Conservation (phyloP, 2,888 invertebrate species). For the Thera britannica region DNA sequence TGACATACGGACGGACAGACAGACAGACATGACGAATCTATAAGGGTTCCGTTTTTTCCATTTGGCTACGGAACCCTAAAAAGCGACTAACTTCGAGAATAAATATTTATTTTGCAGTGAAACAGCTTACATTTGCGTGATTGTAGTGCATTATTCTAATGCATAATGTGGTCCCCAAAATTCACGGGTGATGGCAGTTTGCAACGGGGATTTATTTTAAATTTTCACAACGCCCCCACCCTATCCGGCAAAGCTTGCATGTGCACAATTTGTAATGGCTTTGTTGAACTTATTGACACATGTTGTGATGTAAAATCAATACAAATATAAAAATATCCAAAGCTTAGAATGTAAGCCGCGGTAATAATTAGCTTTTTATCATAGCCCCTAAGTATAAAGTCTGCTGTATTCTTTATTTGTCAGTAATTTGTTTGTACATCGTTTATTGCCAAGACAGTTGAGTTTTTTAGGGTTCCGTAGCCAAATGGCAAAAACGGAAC, state of each 20-base stretch:
- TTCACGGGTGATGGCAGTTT: constrained; percentile 48
- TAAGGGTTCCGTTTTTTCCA: too few relatives aligned
- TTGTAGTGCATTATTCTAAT: constrained; percentile 22
- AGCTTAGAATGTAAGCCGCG: too few relatives aligned
- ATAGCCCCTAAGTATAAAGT: too few relatives aligned
- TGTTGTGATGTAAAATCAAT: constrained; percentile 29
- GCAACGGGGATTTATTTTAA: constrained; percentile 70
- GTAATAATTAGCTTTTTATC: too few relatives aligned
- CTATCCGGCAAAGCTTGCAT: constrained; percentile 46
- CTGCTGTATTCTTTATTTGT: too few relatives aligned
- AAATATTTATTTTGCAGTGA: constrained; percentile 26
- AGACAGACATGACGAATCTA: too few relatives aligned
- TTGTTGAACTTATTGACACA: constrained; percentile 47
- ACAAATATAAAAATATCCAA: not conserved
- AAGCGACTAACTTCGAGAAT: not conserved
- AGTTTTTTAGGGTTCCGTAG: too few relatives aligned
- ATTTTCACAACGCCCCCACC: constrained; percentile 67
- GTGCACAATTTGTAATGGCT: constrained; percentile 60
- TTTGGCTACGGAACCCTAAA: not conserved
- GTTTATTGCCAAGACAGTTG: too few relatives aligned
- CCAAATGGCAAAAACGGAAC: too few relatives aligned
- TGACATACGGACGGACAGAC: too few relatives aligned
- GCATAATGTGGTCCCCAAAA: constrained; percentile 51
- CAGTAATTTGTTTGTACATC: too few relatives aligned
- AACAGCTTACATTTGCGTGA: constrained; percentile 44